phyloP scores from a whole-genome alignment of 1,140 invertebrate species.

The Papilio helenus region DNA sequence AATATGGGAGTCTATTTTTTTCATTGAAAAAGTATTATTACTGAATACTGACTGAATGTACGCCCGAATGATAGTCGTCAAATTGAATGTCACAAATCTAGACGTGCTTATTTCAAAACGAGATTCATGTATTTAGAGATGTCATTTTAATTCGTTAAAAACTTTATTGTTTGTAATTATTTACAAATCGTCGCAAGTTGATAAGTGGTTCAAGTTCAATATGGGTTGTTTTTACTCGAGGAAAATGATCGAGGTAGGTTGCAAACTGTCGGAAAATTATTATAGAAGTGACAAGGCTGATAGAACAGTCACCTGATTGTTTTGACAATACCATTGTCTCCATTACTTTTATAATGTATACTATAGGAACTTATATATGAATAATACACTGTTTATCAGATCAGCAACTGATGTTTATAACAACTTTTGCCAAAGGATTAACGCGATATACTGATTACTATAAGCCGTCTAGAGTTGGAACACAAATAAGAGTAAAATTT shows the following conservation, averaged over 20 bases:
- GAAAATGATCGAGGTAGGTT: slow-evolving; percentile 56
- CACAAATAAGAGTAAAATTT: neutral
- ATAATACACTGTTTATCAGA: neutral
- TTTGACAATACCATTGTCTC: neutral
- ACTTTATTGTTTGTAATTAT: slow-evolving; percentile 61
- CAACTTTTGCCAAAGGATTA: neutral
- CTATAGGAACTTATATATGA: neutral
- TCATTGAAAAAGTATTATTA: slow-evolving; percentile 1
- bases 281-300: neutral
- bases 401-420: neutral
- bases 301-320: neutral
- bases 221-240: slow-evolving; percentile 75
- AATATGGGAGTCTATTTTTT: neutral
- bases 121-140: slow-evolving; percentile 72
- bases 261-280: neutral
- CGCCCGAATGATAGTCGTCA: neutral
- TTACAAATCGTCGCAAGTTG: slow-evolving; percentile 55
- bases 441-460: neutral
- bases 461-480: neutral
- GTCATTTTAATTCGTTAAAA: slow-evolving; percentile 63
- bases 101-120: slow-evolving; percentile 63
- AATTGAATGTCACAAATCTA: slow-evolving; percentile 63
- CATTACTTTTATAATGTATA: neutral
- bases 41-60: neutral
- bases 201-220: slow-evolving; percentile 48